These are phyloP conservation scores for Myotis myotis DNA, from an alignment of 2,797 vertebrate species.

Conservation along the genomic window DNA sequence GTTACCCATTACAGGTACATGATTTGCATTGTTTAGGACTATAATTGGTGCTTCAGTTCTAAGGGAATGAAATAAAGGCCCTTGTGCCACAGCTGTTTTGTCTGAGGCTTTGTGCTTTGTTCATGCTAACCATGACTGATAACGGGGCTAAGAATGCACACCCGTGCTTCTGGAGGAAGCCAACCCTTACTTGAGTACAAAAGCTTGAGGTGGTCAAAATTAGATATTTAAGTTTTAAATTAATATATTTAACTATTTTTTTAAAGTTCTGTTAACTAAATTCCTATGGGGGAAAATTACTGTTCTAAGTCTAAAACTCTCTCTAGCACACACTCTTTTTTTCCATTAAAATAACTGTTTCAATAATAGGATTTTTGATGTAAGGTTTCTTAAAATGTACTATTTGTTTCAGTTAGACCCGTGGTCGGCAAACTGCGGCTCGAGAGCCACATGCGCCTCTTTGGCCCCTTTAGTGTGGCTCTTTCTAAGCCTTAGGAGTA, in stretches of 20 bases:
- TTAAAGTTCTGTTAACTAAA: background rate
- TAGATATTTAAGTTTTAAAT: constrained; percentile 18
- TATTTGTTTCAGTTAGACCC: background rate
- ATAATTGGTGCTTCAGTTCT: background rate
- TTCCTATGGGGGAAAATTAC: background rate
- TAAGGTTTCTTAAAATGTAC: constrained; percentile 38
- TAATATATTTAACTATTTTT: background rate
- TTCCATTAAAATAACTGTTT: background rate
- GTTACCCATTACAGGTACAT: constrained; percentile 3
- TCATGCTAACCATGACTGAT: background rate
- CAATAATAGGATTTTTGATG: background rate
- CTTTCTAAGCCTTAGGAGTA: no score
- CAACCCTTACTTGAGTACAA: background rate
- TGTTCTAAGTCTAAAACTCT: constrained; percentile 25
- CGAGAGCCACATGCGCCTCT: no score
- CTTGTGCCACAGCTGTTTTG: background rate
- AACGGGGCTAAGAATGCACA: background rate
- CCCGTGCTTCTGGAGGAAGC: background rate
- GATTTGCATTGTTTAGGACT: background rate
- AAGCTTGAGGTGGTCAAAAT: constrained; percentile 15
- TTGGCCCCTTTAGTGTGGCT: no score
- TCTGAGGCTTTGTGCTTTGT: constrained; percentile 20
- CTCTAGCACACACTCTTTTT: background rate
- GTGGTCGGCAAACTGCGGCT: no score
- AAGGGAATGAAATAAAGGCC: constrained; percentile 26